These are phyloP conservation scores for Dermolepida albohirtum DNA, from an alignment of 2,888 invertebrate species.

Conservation along the genomic window DNA sequence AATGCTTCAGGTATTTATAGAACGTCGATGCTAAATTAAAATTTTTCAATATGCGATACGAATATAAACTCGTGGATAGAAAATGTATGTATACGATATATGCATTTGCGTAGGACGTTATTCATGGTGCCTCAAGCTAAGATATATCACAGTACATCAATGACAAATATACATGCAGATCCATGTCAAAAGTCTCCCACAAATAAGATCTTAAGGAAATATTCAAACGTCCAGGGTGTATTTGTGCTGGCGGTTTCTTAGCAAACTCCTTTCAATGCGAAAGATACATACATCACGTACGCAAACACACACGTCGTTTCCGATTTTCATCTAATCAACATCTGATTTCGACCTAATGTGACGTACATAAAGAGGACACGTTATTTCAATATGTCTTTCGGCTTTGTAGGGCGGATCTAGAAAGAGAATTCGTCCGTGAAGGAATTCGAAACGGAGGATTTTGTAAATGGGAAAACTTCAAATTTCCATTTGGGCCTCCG, in stretches of 20 bases:
- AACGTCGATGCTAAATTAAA: too few relatives aligned
- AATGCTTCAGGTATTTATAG: too few relatives aligned
- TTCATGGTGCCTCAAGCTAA: not conserved
- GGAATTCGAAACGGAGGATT: conserved; percentile 7
- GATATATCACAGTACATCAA: not conserved
- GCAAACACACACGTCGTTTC: not conserved
- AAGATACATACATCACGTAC: not conserved
- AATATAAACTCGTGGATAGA: too few relatives aligned
- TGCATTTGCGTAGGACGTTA: not conserved
- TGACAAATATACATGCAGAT: too few relatives aligned
- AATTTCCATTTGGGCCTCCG: too few relatives aligned
- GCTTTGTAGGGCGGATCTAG: conserved; percentile 5
- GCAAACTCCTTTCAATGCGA: conserved; percentile 1
- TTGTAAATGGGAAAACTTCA: conserved; percentile 28
- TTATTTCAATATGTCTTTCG: conserved; percentile 28
- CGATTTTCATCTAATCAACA: conserved; percentile 20
- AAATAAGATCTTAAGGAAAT: too few relatives aligned
- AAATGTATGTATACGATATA: too few relatives aligned
- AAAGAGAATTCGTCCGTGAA: conserved; percentile 3
- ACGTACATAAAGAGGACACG: not conserved
- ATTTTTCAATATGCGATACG: too few relatives aligned
- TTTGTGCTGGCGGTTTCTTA: conserved; percentile 9
- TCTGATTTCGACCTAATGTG: conserved; percentile 19
- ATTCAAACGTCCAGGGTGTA: conserved; percentile 6
- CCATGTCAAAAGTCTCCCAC: too few relatives aligned